Evolutionary conservation across 2,113 vertebrate genomes (phyloP).

Genomic region (Oreotrochilus melanogaster): DNA sequence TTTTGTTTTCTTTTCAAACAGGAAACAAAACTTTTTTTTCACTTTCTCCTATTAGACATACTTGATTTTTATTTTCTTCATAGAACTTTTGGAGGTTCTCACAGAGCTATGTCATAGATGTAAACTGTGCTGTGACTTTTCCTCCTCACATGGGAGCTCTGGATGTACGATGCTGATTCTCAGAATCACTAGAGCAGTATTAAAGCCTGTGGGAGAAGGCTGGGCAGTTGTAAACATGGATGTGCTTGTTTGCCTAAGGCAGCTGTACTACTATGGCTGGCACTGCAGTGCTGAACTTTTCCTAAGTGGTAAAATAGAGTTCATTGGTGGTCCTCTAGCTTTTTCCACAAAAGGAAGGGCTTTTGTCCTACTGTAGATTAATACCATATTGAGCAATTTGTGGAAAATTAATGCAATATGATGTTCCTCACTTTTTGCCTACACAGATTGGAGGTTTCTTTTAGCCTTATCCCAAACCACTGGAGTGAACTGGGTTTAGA

Average conservation of each 20-base stretch:
- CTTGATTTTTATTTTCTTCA: background rate
- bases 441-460: background rate
- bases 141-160: background rate
- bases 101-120: background rate
- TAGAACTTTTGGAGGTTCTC: background rate
- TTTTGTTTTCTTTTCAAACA: background rate
- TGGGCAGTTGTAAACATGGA: background rate
- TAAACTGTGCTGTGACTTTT: background rate
- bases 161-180: background rate
- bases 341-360: slow-evolving; percentile 23
- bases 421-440: background rate
- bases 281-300: background rate
- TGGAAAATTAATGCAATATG: slow-evolving; percentile 41
- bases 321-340: slow-evolving; percentile 20
- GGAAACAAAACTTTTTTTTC: background rate
- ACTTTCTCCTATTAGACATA: background rate
- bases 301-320: background rate
- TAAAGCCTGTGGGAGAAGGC: background rate
- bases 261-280: background rate
- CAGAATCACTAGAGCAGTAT: background rate
- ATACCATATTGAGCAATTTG: slow-evolving; percentile 12
- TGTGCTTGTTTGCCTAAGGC: background rate
- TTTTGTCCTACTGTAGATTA: background rate
- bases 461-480: background rate
- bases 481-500: background rate